phyloP scores from a whole-genome alignment of 2,113 vertebrate species.

The Caloenas nicobarica region DNA sequence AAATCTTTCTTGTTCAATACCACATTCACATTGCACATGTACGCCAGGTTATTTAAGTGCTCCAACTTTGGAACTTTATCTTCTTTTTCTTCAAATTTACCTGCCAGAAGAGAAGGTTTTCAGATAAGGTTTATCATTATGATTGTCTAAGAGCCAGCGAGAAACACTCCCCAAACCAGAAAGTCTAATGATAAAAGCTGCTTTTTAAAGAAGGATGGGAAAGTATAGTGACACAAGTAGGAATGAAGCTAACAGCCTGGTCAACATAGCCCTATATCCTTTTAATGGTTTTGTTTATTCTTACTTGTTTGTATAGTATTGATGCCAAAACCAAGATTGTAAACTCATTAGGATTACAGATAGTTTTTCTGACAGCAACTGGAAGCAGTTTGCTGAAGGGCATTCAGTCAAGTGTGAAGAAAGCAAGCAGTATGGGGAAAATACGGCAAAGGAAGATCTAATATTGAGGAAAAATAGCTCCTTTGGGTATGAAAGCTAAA shows the following conservation, averaged over 20 bases:
- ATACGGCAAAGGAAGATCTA: neutral
- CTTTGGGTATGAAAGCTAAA: neutral
- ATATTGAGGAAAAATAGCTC: neutral
- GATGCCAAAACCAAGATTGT: neutral
- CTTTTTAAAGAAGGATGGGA: neutral
- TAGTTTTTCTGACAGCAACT: neutral
- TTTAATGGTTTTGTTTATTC: neutral
- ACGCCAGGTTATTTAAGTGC: conserved; percentile 85
- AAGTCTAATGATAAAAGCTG: neutral
- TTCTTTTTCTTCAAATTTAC: conserved; percentile 93
- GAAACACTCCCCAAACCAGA: neutral
- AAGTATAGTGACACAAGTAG: neutral
- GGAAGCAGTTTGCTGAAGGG: neutral
- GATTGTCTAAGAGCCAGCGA: neutral
- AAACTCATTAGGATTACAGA: neutral
- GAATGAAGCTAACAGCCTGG: neutral
- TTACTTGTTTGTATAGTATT: neutral
- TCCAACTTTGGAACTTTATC: conserved; percentile 88
- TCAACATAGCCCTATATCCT: neutral
- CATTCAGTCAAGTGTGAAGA: neutral
- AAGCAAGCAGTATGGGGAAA: neutral
- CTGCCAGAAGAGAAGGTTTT: conserved; percentile 54
- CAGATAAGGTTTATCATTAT: neutral
- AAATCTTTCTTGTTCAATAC: conserved; percentile 85
- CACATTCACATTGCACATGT: conserved; percentile 83